These are phyloP conservation scores for Sorex maritimensis DNA, from an alignment of 2,797 vertebrate genomes.

Conservation along the genomic window DNA sequence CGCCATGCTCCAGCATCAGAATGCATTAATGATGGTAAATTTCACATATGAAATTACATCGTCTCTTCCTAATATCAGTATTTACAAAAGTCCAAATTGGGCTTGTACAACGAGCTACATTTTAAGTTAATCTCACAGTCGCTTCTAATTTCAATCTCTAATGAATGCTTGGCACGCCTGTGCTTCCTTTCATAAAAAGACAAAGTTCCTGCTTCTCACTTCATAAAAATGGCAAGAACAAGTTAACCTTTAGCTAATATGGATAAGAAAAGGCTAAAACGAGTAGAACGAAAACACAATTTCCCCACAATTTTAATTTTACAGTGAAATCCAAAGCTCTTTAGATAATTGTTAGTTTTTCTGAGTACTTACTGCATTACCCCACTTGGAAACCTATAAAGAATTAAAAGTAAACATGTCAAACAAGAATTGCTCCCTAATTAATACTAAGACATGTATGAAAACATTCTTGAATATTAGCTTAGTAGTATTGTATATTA, in stretches of 20 bases:
- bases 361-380: constrained; percentile 83
- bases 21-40: constrained; percentile 3
- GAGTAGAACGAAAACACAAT: constrained; percentile 82
- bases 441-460: constrained; percentile 85
- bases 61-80: constrained; percentile 59
- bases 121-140: constrained; percentile 81
- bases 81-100: constrained; percentile 73
- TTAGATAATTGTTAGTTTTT: constrained; percentile 88
- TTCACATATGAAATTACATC: constrained; percentile 57
- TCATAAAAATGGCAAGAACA: constrained; percentile 87
- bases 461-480: constrained; percentile 84
- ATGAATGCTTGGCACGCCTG: constrained; percentile 84
- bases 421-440: constrained; percentile 85
- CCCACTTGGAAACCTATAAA: constrained; percentile 86
- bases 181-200: constrained; percentile 87
- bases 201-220: constrained; percentile 88
- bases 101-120: constrained; percentile 79
- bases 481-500: constrained; percentile 83
- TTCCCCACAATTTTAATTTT: constrained; percentile 84
- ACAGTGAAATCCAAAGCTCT: constrained; percentile 86
- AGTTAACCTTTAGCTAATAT: constrained; percentile 86
- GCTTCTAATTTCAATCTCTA: constrained; percentile 85
- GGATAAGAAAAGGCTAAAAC: constrained; percentile 87
- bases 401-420: constrained; percentile 88
- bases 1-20: neutral